Evolutionary conservation across 2,113 vertebrate species (phyloP), one percentile per base, ranked within the genome.

Genomic region (Epinephelus cyanopodus): DNA sequence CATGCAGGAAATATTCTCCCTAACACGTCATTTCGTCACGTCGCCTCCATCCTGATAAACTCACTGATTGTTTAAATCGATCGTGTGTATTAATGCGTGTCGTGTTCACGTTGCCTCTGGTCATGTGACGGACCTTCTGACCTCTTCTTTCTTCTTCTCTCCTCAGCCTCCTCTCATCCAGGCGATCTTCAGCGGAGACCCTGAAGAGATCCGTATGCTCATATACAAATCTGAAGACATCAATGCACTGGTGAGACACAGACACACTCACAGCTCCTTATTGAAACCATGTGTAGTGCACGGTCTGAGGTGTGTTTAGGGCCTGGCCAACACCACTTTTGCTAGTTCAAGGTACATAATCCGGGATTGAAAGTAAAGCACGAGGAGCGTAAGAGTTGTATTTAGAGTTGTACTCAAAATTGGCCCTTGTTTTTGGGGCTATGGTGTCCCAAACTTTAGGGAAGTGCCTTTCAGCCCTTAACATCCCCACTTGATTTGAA

Each of bases 161-260:
- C 91, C 83, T 33, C 94, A 99, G 98, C 97, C 98, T n/a, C 97
- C 96, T 3, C 96, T 99, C 92, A 95, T 99, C 92, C 98, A 99
- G 80, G 98, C 98, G 0, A 98, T 99, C 92, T 99, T 99, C 94
- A 98, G 96, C 0, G 97, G 97, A 9, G 97, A 99, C 83, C 96
- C 97, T 2, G 98, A 99, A 71, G 98, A 99, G 94, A 98, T 99
- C 72, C 96, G 97, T 3, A 96, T 97, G 96, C 94, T 99, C 89
- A 98, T 99, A 88, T 98, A 97, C 93, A 99, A 99, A 93, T 98
- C 98, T 0, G 98, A 99, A 90, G 98, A 99, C 90, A 97, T 99
- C 89, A 99, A 99, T 3, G 96, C 96, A 88, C 94, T 98, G 98
- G 98, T 99, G 91, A 84, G 65, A 72, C 1, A 6, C 27, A 21